Base-by-base conservation (phyloP, 2,113 vertebrate genomes). In the Rhinichthys klamathensis region DNA sequence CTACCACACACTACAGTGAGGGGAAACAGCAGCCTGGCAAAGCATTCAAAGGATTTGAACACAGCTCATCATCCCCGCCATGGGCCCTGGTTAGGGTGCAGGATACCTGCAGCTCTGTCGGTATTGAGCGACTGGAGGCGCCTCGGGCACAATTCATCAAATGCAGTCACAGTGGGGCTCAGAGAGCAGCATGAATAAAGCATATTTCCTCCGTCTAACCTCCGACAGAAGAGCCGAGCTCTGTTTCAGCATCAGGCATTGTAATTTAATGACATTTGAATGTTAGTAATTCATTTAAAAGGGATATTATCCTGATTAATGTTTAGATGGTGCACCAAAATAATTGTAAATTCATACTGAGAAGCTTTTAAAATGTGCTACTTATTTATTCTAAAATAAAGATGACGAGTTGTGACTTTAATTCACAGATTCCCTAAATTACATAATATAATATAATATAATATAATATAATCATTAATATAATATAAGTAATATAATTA, bases 141-240 rank as follows among this genome's bases (percentile, higher is more conserved):
- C 94, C 92, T 76, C 78, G 18, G 91, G 93, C 92, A 82, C 89
- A 91, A 93, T 91, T 91, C 93, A 94, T 94, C 94, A 95, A 93
- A 94, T 90, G 77, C 89, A 88, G 84, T 54, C 85, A 90, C 89
- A 90, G 92, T 91, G 86, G 90, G 91, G 88, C 92, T 90, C 90
- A 92, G 91, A 91, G 93, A 93, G 89, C 91, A 89, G 75, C 91
- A 94, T 94, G 91, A 95, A 95, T 95, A 94, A 95, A 93, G 91
- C 90, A 95, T 95, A 92, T 80, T 92, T 89, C 91, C 91, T 92
- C 92, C 21, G 78, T 63, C 92, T 90, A 89, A 80, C 91, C 90
- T 89, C 88, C 85, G 86, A 87, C 81, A 90, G 88, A 88, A 88
- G n/a, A 56, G 46, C 38, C 60, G 11, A 75, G 51, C 51, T 75